Evolutionary conservation across 2,797 vertebrate genomes (phyloP), one percentile per base, ranked within the genome.

Genomic region (Fratercula arctica): DNA sequence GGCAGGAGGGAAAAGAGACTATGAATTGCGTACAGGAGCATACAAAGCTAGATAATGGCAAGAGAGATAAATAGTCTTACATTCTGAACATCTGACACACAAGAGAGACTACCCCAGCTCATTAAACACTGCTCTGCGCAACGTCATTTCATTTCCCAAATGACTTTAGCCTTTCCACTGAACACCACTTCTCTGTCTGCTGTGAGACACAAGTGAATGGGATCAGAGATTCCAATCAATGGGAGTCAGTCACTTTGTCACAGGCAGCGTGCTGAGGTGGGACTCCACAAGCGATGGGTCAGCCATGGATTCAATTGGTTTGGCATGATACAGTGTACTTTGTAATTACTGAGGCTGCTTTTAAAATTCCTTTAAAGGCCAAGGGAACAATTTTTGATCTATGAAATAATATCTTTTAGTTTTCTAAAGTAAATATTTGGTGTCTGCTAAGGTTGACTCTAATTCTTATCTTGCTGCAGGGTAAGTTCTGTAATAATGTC

Each of bases 351-450:
- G 5, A 76, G 10, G 24, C 73, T 66, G 78, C 78, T 88, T 91
- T 84, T 81, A 82, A 96, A 83, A 39, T 51, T 94, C 95, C 87
- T 97, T 91, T 93, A 85, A 91, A 83, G 92, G 76, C 93, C 89
- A 70, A 76, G 97, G 95, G 97, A 97, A 63, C 73, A 50, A 91
- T 96, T 77, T 89, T 78, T 97, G 97, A 97, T 97, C 97, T 97
- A 97, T 97, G 96, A 94, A 98, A 98, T 97, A 97, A 97, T 97
- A 97, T 96, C 87, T 96, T 91, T 90, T 88, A 59, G 35, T 89
- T 94, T 97, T 82, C 87, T 80, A 91, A 93, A 95, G 94, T 95
- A 97, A 97, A 97, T 97, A 97, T 92, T 96, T 96, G 91, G 64
- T 81, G 77, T 50, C 81, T 83, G 81, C 80, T 84, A 74, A 94